Conservation (phyloP, 2,888 invertebrate genomes). For the Andrena dorsata region DNA sequence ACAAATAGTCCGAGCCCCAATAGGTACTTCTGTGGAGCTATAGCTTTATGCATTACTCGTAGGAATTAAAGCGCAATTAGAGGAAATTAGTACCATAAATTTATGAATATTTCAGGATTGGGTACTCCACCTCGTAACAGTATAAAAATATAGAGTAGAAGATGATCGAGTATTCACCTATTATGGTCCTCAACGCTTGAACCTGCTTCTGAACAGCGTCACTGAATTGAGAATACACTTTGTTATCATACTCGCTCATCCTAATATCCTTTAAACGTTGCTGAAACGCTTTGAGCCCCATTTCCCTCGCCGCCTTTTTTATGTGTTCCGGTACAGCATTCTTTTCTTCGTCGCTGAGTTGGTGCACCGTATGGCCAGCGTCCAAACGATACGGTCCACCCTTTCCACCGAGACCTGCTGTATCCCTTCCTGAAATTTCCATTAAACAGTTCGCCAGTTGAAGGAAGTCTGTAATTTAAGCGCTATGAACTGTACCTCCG, state of each 20-base stretch:
- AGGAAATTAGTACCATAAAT: too few species aligned
- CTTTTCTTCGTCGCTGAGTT: slow-evolving; percentile 96
- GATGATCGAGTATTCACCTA: slow-evolving; percentile 86
- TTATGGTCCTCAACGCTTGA: slow-evolving; percentile 93
- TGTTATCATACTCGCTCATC: slow-evolving; percentile 97
- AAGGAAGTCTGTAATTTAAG: neutral
- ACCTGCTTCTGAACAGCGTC: slow-evolving; percentile 92
- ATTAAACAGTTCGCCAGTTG: neutral
- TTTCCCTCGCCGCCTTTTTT: slow-evolving; percentile 95
- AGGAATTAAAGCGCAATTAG: too few species aligned
- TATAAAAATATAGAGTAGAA: neutral
- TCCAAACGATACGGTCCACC: slow-evolving; percentile 98
- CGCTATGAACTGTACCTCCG: slow-evolving; percentile 87
- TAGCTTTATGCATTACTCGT: too few species aligned
- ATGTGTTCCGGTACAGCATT: slow-evolving; percentile 95
- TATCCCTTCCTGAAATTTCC: slow-evolving; percentile 88
- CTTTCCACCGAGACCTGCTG: slow-evolving; percentile 97
- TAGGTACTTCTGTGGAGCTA: too few species aligned
- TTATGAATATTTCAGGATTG: neutral
- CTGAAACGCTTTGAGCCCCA: slow-evolving; percentile 95
- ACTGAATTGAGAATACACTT: slow-evolving; percentile 93
- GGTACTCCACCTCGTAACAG: too few species aligned
- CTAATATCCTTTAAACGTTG: slow-evolving; percentile 95
- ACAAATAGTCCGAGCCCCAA: too few species aligned
- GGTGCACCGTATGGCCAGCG: slow-evolving; percentile 96